A percentile compares a stretch with the other conserved stretches of the same genome.
Evolutionary conservation across 2,888 invertebrate species (phyloP).

Genomic region (Noctua comes): DNA sequence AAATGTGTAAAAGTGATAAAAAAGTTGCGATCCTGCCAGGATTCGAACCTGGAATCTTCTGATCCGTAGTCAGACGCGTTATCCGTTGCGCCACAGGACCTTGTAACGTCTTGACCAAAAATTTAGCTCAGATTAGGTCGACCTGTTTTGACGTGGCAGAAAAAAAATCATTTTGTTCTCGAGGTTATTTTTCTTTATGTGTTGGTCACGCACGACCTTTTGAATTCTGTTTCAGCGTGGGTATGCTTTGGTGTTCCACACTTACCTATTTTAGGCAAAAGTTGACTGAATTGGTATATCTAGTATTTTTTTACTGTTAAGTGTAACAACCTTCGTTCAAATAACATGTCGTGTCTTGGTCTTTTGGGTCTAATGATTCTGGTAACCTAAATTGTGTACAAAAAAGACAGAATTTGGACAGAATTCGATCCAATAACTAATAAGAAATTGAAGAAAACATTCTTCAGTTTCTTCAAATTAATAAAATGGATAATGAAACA

Average conservation of each 20-base stretch:
- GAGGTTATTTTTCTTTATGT: conserved; percentile 25
- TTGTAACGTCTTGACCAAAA: fast-evolving
- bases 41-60: conserved; percentile 93
- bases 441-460: background rate
- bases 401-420: too few species aligned
- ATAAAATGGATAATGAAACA: conserved; percentile 1
- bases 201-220: conserved; percentile 26
- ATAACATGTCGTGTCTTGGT: background rate
- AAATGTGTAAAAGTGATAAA: background rate
- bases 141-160: background rate
- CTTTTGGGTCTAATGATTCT: background rate
- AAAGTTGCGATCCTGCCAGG: conserved; percentile 87
- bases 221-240: conserved; percentile 3
- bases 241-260: conserved; percentile 18
- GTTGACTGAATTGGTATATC: conserved; percentile 9
- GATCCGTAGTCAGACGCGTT: conserved; percentile 94
- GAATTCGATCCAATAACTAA: too few species aligned
- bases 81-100: conserved; percentile 92
- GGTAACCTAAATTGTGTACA: background rate
- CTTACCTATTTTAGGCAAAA: conserved; percentile 7
- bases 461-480: background rate
- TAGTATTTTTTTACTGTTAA: conserved; percentile 1
- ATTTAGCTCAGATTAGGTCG: background rate
- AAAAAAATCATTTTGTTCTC: background rate
- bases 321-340: conserved; percentile 21